Evolutionary conservation across 2,888 invertebrate genomes (phyloP).

Genomic region (Epinotia bilunana): DNA sequence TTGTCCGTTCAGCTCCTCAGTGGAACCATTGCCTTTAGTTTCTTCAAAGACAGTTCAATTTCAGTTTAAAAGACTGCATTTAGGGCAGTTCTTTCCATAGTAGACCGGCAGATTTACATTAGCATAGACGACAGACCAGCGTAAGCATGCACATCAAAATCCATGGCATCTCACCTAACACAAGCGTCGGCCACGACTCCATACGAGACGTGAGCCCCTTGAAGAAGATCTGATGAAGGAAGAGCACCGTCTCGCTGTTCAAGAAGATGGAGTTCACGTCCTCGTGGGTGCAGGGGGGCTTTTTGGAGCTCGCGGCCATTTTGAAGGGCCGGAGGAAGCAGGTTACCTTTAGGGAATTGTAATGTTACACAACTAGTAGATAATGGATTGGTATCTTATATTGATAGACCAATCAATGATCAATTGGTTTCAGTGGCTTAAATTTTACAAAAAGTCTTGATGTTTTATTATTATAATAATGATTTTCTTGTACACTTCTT

Average conservation of each 20-base stretch:
- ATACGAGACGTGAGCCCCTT: constrained; percentile 95
- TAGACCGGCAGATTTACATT: background rate
- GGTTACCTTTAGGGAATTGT: constrained; percentile 79
- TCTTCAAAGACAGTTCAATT: background rate
- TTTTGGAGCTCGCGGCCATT: constrained; percentile 97
- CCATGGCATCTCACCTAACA: constrained; percentile 87
- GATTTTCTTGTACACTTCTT: no score
- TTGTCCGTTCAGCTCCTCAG: no score
- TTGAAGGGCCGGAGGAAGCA: constrained; percentile 95
- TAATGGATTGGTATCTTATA: no score
- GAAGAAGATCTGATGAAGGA: constrained; percentile 96
- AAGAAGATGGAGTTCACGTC: constrained; percentile 97
- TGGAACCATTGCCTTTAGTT: no score
- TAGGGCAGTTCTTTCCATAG: no score
- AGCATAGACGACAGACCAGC: constrained; percentile 2
- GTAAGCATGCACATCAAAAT: constrained; percentile 20
- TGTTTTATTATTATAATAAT: no score
- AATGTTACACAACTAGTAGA: no score
- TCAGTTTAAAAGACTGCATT: no score
- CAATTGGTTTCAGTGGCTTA: no score
- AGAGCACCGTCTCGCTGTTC: constrained; percentile 96
- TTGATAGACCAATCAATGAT: no score
- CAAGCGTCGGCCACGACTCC: constrained; percentile 97
- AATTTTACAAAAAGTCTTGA: no score
- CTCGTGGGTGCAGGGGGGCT: constrained; percentile 96